A percentile compares a stretch with the other conserved stretches of the same genome.
Conservation (phyloP, 2,888 invertebrate species). For the Microplitis deprimator region DNA sequence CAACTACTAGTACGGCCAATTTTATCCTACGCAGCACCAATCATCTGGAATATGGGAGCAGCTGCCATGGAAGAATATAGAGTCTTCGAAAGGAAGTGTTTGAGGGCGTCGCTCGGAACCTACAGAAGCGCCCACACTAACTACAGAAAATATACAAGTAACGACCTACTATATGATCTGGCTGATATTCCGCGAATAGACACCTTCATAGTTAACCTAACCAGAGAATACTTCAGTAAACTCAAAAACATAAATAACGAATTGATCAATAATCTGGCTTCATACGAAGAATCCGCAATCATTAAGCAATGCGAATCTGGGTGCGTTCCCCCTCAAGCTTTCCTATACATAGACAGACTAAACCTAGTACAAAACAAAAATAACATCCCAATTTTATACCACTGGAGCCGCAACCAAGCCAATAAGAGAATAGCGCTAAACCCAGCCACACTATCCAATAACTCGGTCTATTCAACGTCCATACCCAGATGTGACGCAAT, state of each 20-base stretch:
- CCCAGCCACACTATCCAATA: no score
- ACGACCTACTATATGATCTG: conserved; percentile 32
- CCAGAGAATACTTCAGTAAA: conserved; percentile 33
- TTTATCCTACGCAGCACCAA: conserved; percentile 40
- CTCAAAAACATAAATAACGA: background rate
- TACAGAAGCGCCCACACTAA: conserved; percentile 5
- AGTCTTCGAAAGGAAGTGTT: conserved; percentile 41
- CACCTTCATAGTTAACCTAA: conserved; percentile 34
- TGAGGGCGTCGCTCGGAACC: conserved; percentile 19
- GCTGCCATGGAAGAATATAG: conserved; percentile 45
- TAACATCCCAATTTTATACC: conserved; percentile 15
- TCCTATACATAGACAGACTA: background rate
- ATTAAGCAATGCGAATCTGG: background rate
- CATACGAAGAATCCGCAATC: background rate
- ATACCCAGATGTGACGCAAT: no score
- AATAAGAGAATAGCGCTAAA: background rate
- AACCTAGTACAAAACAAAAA: conserved; percentile 11
- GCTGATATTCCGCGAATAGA: conserved; percentile 33
- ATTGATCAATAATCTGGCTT: background rate
- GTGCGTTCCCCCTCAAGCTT: conserved; percentile 3
- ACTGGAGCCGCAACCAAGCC: background rate
- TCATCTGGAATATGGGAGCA: conserved; percentile 44
- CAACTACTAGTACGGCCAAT: conserved; percentile 42
- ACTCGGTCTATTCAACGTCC: no score
- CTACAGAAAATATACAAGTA: conserved; percentile 15